Conservation (phyloP, 2,888 invertebrate genomes). For the Oscheius myriophilus region DNA sequence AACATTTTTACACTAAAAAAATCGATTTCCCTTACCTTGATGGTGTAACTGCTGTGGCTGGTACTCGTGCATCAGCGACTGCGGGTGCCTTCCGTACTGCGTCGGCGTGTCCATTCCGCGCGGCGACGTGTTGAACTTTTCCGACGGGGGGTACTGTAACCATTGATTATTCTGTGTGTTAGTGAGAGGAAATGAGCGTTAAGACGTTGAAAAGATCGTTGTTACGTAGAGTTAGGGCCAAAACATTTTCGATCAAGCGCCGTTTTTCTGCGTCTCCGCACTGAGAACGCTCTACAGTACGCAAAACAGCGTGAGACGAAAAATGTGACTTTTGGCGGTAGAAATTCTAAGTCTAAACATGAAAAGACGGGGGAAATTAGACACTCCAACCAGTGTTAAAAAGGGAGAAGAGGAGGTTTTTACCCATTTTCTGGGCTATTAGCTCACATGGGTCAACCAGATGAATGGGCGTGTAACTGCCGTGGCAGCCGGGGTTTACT, state of each 20-base stretch:
- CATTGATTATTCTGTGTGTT: not conserved
- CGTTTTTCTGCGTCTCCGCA: too few relatives aligned
- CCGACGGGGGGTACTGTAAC: slow-evolving; percentile 52
- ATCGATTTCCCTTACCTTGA: slow-evolving; percentile 13
- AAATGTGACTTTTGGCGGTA: too few relatives aligned
- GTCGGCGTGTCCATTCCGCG: slow-evolving; percentile 34
- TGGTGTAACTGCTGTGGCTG: slow-evolving; percentile 36
- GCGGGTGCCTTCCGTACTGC: slow-evolving; percentile 34
- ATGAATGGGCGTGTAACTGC: slow-evolving; percentile 21
- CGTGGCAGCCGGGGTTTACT: slow-evolving; percentile 12
- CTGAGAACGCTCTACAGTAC: too few relatives aligned
- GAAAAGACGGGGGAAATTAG: not conserved
- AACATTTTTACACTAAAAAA: not conserved
- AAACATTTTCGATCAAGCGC: too few relatives aligned
- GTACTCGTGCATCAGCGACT: slow-evolving; percentile 39
- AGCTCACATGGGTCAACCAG: slow-evolving; percentile 25
- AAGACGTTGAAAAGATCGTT: too few relatives aligned
- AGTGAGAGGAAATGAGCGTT: not conserved
- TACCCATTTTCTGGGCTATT: not conserved
- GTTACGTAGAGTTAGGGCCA: too few relatives aligned
- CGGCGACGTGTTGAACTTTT: slow-evolving; percentile 40
- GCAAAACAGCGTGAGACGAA: too few relatives aligned
- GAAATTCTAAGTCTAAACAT: not conserved
- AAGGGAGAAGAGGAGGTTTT: slow-evolving; percentile 4
- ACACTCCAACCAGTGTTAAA: not conserved